Base-by-base conservation (phyloP, 2,797 vertebrate genomes). In the Sarcophilus harrisii region DNA sequence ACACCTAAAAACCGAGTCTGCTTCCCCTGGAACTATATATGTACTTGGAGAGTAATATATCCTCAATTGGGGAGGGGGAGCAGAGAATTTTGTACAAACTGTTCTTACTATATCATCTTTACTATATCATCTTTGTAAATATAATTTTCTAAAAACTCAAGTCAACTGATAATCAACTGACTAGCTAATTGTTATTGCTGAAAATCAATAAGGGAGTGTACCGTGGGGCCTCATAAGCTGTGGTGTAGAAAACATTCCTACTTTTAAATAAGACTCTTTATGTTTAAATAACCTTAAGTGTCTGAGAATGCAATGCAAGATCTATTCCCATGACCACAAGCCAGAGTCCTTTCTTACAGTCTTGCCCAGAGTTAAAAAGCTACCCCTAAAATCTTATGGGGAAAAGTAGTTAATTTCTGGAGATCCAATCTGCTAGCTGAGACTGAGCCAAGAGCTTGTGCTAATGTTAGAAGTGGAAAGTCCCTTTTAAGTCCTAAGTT, bases 281-380 rank as follows among this genome's bases (percentile, higher is more conserved):
- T 73, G 91, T 97, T 90, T 94, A 96, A 97, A 96, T 52, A 89
- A 13, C 73, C 55, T 92, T 49, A 97, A 96, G 95, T 89, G 57
- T 21, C 45, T 8, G 16, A 95, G 59, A 97, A 93, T 92, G 93
- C 18, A 97, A 96, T 57, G 60, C 90, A 62, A 94, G 91, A 96
- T 93, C 91, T 30, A 97, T 95, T 94, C 96, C 94, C 91, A 95
- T 94, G 52, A 62, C 45, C 66, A 93, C 9, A 92, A 90, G 91
- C 87, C 94, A 91, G 58, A 30, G 96, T 59, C 59, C 91, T 93
- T 89, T 58, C 92, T 52, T 94, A 92, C 10, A 96, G 30, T 11
- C 60, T 62, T 62, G 60, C 12, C 60, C 60, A 62, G 32, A 16
- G 13, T 32, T 62, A 62, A 30, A 32, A 62, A 62, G 60, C 32